Base-by-base conservation (phyloP, 2,113 vertebrate genomes). In the Spizaetus ornatus region DNA sequence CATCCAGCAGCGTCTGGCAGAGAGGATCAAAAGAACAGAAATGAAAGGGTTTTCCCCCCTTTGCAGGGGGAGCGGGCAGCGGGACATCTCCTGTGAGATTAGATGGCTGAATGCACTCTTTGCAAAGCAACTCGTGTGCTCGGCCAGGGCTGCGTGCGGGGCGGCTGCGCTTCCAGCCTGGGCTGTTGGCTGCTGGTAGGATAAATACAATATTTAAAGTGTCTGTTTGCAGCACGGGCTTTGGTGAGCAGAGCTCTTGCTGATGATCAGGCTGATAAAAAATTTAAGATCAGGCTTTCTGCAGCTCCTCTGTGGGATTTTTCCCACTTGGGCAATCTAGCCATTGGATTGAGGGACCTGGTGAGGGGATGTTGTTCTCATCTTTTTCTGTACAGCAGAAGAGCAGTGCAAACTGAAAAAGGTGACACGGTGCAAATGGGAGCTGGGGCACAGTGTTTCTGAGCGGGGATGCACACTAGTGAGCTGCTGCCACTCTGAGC, bases 11-110 rank as follows among this genome's bases (percentile, higher is more conserved):
- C 0, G 70, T 88, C 91, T 96, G 89, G 77, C 74, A 85, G 36
- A 73, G 80, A 13, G 43, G 78, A 90, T 97, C 92, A 93, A 92
- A 97, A 83, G 82, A 81, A 34, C 14, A 79, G 65, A 70, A 79
- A 93, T 76, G 40, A 76, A 82, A 34, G 58, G 82, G 16, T 80
- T 95, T 88, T 55, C 59, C 79, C 72, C 40, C 6, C 31, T 61
- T 81, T 11, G 4, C 6, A 15, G 80, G 53, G 50, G 71, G 53
- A 86, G 70, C 1, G 32, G 84, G 61, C 56, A 85, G 89, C 40
- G 7, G 95, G 95, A 74, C 43, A 81, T 85, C 79, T 90, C 83
- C 86, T 83, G 65, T 48, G 86, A 80, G 91, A 69, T 61, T 16
- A n/a, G 72, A 40, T 89, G 91, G 59, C 72, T 59, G 72, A 84